Evolutionary conservation across 2,797 vertebrate species (phyloP), one percentile per base, ranked within the genome.

Genomic region (Acanthornis magna): DNA sequence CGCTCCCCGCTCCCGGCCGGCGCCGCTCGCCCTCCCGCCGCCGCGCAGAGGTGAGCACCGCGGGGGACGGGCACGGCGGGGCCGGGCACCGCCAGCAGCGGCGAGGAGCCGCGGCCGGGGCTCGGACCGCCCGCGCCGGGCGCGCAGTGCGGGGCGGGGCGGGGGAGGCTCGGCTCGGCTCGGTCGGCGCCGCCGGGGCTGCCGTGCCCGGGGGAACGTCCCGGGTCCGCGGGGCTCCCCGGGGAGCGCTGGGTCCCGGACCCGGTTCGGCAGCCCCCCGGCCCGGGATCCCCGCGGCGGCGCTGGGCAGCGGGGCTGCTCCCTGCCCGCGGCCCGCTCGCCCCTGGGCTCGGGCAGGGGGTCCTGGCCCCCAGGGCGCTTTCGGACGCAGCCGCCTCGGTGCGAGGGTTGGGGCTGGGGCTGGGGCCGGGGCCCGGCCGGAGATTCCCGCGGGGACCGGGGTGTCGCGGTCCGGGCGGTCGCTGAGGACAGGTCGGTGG

Each of bases 31-130:
- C 80, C 83, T 60, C 63, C 70, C 65, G 79, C 83, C 78, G 77
- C 78, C 82, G 76, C 74, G 60, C 76, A 62, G 94, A 92, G 86
- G 83, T 92, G 92, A 92, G 89, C 22, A 36, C 30, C 42, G 42
- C 54, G n/a, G 42, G 62, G 29, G 1, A 55, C 83, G 58, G 54
- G 48, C 74, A 16, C 86, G 2, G 42, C 43, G 34, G 32, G 27
- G n/a, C 18, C 76, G 51, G 62, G 62, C 62, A 48, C 10, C 3
- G 50, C 12, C 16, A 4, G 7, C 30, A 8, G 48, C 13, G 29
- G 14, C 32, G n/a, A 32, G 48, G 25, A 43, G 1, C 75, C 48
- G 16, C n/a, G 1, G 7, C 25, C 32, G 38, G 47, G 47, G 47
- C 58, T 76, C 36, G 57, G 16, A 27, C 45, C 34, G 36, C 36